Evolutionary conservation across 2,888 invertebrate species (phyloP).

Genomic region (Gasteruption jaculator): DNA sequence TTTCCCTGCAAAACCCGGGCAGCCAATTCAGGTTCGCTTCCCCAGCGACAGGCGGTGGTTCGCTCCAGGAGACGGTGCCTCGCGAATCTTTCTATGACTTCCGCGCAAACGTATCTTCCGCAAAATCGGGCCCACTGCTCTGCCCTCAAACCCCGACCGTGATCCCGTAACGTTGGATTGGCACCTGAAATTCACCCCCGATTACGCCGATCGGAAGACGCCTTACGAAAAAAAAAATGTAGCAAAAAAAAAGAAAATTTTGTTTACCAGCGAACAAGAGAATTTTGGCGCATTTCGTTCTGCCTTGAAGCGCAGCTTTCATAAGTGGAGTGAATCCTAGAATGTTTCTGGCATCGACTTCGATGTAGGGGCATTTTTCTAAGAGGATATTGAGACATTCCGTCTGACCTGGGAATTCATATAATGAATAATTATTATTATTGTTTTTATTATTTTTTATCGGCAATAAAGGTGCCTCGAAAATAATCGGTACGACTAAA

Average conservation of each 20-base stretch:
- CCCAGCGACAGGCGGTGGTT: conserved; percentile 58
- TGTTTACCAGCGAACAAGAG: conserved; percentile 67
- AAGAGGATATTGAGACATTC: conserved; percentile 66
- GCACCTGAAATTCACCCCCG: conserved; percentile 56
- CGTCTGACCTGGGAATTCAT: conserved; percentile 63
- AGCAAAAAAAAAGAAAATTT: neutral
- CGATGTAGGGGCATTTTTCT: conserved; percentile 61
- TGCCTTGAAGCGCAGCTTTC: conserved; percentile 73
- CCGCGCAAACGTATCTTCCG: conserved; percentile 66
- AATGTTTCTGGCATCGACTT: conserved; percentile 66
- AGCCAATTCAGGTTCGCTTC: conserved; percentile 60
- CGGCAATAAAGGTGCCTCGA: too few relatives aligned
- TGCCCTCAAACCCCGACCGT: conserved; percentile 65
- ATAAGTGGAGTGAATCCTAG: conserved; percentile 69
- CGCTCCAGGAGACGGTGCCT: conserved; percentile 58
- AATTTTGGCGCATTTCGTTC: conserved; percentile 69
- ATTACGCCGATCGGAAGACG: neutral
- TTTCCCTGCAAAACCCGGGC: conserved; percentile 55
- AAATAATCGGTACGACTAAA: too few relatives aligned
- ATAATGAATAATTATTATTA: too few relatives aligned
- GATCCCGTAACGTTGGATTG: conserved; percentile 64
- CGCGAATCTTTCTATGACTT: conserved; percentile 66
- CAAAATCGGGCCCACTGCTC: conserved; percentile 75
- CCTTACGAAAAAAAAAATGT: neutral
- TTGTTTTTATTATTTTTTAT: too few relatives aligned